Conservation (phyloP, 2,797 vertebrate species). For the Etheostoma perlongum region DNA sequence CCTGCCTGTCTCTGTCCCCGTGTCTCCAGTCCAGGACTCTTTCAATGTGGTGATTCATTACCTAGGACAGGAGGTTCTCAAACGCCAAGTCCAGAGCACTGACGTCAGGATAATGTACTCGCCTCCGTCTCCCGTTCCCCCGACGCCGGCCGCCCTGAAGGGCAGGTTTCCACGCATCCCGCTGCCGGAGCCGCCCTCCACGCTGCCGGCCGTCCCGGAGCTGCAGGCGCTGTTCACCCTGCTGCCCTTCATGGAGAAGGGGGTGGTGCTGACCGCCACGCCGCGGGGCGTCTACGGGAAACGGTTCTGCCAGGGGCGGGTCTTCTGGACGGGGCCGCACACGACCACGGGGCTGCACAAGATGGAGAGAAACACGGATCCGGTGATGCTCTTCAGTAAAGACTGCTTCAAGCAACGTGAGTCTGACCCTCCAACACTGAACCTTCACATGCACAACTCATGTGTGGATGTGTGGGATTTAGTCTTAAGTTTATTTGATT, state of each 20-base stretch:
- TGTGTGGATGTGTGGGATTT: background rate
- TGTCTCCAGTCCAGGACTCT: constrained; percentile 78
- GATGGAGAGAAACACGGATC: constrained; percentile 79
- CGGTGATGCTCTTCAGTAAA: constrained; percentile 83
- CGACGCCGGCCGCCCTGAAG: constrained; percentile 34
- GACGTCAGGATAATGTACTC: constrained; percentile 82
- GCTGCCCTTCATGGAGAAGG: constrained; percentile 86
- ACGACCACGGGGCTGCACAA: constrained; percentile 65
- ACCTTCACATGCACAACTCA: background rate
- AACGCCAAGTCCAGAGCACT: constrained; percentile 70
- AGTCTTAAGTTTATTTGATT: too few species aligned
- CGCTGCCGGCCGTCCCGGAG: constrained; percentile 69
- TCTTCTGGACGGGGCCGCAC: constrained; percentile 88
- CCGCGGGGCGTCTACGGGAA: constrained; percentile 85
- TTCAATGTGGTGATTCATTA: constrained; percentile 86
- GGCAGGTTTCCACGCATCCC: constrained; percentile 71
- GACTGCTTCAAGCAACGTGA: constrained; percentile 82
- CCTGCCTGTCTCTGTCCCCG: background rate
- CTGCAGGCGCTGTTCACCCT: constrained; percentile 75
- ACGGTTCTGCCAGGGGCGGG: constrained; percentile 84
- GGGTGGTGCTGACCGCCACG: constrained; percentile 86
- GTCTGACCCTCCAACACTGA: constrained; percentile 25
- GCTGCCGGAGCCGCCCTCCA: constrained; percentile 80
- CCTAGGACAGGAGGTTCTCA: constrained; percentile 80
- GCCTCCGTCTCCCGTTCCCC: constrained; percentile 68